Evolutionary conservation across 2,113 vertebrate species (phyloP).

Genomic region (Spheniscus mendiculus): DNA sequence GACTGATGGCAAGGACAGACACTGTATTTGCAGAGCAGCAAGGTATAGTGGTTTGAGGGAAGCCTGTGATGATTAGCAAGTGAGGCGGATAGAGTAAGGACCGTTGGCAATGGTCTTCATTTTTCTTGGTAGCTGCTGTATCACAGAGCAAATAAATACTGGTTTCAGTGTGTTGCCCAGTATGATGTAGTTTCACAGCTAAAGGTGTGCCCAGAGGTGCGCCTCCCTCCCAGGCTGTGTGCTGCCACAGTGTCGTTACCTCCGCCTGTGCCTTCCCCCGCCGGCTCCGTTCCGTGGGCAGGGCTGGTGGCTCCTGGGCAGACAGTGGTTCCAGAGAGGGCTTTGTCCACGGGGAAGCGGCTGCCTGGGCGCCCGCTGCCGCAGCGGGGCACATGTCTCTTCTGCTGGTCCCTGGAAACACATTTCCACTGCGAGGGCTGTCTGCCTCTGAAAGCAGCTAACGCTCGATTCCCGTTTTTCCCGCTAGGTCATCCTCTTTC

Average conservation of each 20-base stretch:
- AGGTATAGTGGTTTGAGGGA: background rate
- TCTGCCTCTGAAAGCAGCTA: background rate
- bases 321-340: background rate
- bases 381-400: accelerated
- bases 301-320: background rate
- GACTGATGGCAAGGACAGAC: accelerated
- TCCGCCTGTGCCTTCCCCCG: background rate
- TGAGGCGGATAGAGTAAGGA: background rate
- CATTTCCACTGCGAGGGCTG: accelerated
- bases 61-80: background rate
- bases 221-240: too few relatives aligned
- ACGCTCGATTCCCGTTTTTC: background rate
- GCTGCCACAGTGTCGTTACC: accelerated
- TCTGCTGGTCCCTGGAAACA: accelerated
- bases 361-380: background rate
- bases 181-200: accelerated
- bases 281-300: accelerated
- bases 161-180: background rate
- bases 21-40: accelerated
- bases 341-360: accelerated
- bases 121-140: background rate
- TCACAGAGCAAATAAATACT: accelerated
- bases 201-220: accelerated
- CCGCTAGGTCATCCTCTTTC: slow-evolving; percentile 92
- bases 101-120: accelerated